Evolutionary conservation across 2,888 invertebrate genomes (phyloP).

Genomic region (Lasioglossum malachurum): DNA sequence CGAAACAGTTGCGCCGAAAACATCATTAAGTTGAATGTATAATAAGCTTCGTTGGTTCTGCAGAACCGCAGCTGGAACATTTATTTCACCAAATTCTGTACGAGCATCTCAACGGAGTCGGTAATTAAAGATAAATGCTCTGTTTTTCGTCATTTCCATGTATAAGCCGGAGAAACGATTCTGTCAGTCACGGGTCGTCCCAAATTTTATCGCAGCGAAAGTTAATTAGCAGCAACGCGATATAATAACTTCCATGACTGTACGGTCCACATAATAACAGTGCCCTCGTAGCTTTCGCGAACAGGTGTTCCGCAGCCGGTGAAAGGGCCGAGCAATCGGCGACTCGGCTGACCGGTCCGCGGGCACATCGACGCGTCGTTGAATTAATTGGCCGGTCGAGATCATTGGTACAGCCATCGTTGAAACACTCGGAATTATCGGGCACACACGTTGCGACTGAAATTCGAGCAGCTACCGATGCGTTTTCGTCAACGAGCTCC

Average conservation of each 20-base stretch:
- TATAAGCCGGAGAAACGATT: background rate
- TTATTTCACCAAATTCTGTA: background rate
- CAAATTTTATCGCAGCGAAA: conserved; percentile 19
- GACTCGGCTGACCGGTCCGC: background rate
- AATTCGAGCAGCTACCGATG: conserved; percentile 1
- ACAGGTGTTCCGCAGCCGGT: conserved; percentile 36
- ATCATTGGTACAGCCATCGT: background rate
- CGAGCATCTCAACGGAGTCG: background rate
- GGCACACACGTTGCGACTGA: background rate
- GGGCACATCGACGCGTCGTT: background rate
- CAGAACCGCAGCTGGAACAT: background rate
- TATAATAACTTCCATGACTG: conserved; percentile 9
- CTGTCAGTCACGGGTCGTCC: background rate
- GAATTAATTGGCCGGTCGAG: conserved; percentile 51
- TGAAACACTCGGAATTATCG: conserved; percentile 31
- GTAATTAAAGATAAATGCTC: background rate
- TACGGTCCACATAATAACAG: background rate
- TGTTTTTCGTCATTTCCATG: background rate
- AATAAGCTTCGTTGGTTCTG: background rate
- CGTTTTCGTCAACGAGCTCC: conserved; percentile 1
- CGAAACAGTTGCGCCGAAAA: no score
- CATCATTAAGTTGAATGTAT: no score
- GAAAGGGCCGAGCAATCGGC: conserved; percentile 26
- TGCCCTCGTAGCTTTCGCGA: conserved; percentile 31
- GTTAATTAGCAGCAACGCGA: conserved; percentile 16